phyloP scores from a whole-genome alignment of 2,888 invertebrate genomes.

The Hypercompe scribonia region DNA sequence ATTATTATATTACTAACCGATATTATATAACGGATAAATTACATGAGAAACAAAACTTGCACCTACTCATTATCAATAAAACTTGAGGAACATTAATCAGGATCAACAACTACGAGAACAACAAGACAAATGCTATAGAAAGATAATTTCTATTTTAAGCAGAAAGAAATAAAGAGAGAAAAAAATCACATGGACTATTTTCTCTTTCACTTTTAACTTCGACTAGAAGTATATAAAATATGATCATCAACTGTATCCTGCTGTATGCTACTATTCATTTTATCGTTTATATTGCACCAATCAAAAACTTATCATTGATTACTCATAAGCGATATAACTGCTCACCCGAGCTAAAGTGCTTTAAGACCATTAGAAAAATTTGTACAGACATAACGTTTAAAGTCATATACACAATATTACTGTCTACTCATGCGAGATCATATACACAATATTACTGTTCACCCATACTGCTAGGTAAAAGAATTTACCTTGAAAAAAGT shows the following conservation, averaged over 20 bases:
- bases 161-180: too few relatives aligned
- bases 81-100: too few relatives aligned
- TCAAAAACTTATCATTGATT: not conserved
- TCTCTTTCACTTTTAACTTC: too few relatives aligned
- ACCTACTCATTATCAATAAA: too few relatives aligned
- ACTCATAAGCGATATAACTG: not conserved
- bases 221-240: not conserved
- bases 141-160: too few relatives aligned
- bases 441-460: not conserved
- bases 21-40: too few relatives aligned
- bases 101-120: too few relatives aligned
- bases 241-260: not conserved
- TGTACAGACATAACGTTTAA: not conserved
- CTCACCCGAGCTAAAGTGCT: not conserved
- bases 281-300: too few relatives aligned
- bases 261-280: not conserved
- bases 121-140: too few relatives aligned
- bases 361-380: not conserved
- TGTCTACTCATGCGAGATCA: not conserved
- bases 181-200: too few relatives aligned
- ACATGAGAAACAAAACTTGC: too few relatives aligned
- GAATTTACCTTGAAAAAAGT: not conserved
- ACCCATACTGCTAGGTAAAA: not conserved
- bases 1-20: too few relatives aligned
- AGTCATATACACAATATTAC: not conserved